A percentile compares a stretch with the other conserved stretches of the same genome.
phyloP scores from a whole-genome alignment of 2,113 vertebrate genomes.

The Sprattus sprattus region DNA sequence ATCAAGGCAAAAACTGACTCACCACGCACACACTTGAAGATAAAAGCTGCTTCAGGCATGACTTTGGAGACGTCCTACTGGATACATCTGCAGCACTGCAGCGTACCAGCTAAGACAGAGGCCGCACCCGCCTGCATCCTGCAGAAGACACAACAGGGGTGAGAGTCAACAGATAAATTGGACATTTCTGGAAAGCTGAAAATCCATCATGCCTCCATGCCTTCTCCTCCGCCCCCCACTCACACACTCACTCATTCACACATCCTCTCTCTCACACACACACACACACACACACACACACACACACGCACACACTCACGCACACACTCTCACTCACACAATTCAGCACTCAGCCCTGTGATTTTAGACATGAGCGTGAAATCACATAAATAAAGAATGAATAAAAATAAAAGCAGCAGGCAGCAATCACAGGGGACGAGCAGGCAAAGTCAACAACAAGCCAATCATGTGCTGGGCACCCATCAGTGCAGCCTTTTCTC shows the following conservation, averaged over 20 bases:
- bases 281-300: background rate
- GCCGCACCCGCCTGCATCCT: background rate
- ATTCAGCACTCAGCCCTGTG: background rate
- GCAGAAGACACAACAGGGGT: background rate
- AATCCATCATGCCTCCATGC: background rate
- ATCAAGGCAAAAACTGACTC: too few relatives aligned
- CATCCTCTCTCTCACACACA: too few relatives aligned
- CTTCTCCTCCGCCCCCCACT: background rate
- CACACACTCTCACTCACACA: background rate
- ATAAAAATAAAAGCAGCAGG: background rate
- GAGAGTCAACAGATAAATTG: background rate
- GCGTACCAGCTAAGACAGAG: background rate
- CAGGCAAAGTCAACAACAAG: slow-evolving; percentile 8
- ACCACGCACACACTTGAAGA: background rate
- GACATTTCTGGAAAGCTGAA: background rate
- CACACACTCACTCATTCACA: background rate
- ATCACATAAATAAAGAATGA: background rate
- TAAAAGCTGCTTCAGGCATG: background rate
- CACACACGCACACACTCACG: background rate
- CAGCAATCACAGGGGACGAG: background rate
- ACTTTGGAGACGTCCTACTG: too few relatives aligned
- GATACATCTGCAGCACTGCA: background rate
- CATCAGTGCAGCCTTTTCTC: background rate
- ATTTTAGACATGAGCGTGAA: background rate
- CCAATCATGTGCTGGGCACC: background rate